phyloP scores from a whole-genome alignment of 2,113 vertebrate genomes.

The Gymnocephalus cernua region DNA sequence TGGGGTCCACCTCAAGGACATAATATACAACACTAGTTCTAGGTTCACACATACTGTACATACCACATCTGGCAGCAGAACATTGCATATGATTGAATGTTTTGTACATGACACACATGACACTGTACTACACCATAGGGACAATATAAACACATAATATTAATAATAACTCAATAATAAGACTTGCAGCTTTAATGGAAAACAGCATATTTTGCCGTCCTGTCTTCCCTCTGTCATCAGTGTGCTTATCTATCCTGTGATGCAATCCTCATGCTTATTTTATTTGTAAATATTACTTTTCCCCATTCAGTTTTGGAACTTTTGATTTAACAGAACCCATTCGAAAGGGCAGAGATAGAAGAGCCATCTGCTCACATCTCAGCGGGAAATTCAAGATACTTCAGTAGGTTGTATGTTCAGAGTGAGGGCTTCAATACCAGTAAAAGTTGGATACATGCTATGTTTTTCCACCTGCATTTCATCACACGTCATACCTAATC shows the following conservation, averaged over 20 bases:
- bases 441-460: conserved; percentile 3
- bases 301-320: conserved; percentile 1
- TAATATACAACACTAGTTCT: not conserved
- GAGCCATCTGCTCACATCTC: conserved; percentile 43
- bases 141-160: not conserved
- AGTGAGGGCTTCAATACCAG: conserved; percentile 24
- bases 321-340: conserved; percentile 30
- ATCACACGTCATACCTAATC: conserved; percentile 15
- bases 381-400: conserved; percentile 12
- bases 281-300: conserved; percentile 16
- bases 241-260: conserved; percentile 15
- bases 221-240: conserved; percentile 1
- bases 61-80: not conserved
- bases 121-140: not conserved
- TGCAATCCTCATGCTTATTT: conserved; percentile 13
- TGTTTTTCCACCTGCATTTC: conserved; percentile 22
- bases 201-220: not conserved
- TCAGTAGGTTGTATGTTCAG: conserved; percentile 13
- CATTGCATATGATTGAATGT: not conserved
- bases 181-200: not conserved
- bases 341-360: conserved; percentile 27
- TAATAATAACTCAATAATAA: not conserved
- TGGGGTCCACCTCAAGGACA: not conserved
- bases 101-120: not conserved
- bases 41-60: not conserved